Conservation (phyloP, 2,113 vertebrate genomes). For the rabbit (Oryctolagus cuniculus) region DNA sequence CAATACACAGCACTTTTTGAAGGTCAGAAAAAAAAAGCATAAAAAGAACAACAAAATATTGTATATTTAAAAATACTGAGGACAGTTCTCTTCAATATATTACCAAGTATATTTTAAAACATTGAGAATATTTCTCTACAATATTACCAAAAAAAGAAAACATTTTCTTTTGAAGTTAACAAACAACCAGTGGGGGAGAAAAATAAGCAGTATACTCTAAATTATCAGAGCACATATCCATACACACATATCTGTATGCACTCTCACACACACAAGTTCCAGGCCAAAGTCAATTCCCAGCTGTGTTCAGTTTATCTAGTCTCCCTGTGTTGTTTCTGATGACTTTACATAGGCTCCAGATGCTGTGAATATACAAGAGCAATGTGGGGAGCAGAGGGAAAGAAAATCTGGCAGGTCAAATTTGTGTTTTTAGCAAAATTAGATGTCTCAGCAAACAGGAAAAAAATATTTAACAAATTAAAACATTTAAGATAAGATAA, state of each 20-base stretch:
- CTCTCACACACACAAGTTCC: background rate
- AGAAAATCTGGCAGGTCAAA: conserved; percentile 81
- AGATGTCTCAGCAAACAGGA: conserved; percentile 72
- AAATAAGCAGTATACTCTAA: conserved; percentile 4
- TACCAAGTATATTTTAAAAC: conserved; percentile 58
- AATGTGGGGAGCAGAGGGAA: conserved; percentile 75
- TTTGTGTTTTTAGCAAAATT: conserved; percentile 77
- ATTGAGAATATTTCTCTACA: conserved; percentile 59
- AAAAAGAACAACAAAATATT: too few relatives aligned
- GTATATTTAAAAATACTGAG: conserved; percentile 65
- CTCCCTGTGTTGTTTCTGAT: conserved; percentile 72
- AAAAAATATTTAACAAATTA: conserved; percentile 75
- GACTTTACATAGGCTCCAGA: conserved; percentile 79
- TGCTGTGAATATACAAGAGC: conserved; percentile 80
- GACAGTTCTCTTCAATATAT: conserved; percentile 42
- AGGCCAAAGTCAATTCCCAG: conserved; percentile 74
- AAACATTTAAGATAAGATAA: conserved; percentile 68
- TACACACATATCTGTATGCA: background rate
- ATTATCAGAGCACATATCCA: background rate
- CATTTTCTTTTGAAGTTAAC: conserved; percentile 4
- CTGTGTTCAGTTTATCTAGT: conserved; percentile 76
- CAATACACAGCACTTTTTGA: conserved; percentile 43
- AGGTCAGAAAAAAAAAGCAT: background rate
- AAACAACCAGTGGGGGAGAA: background rate
- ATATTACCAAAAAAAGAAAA: conserved; percentile 38